These are phyloP conservation scores for Rachycentron canadum DNA, from an alignment of 2,797 vertebrate genomes.

Conservation along the genomic window DNA sequence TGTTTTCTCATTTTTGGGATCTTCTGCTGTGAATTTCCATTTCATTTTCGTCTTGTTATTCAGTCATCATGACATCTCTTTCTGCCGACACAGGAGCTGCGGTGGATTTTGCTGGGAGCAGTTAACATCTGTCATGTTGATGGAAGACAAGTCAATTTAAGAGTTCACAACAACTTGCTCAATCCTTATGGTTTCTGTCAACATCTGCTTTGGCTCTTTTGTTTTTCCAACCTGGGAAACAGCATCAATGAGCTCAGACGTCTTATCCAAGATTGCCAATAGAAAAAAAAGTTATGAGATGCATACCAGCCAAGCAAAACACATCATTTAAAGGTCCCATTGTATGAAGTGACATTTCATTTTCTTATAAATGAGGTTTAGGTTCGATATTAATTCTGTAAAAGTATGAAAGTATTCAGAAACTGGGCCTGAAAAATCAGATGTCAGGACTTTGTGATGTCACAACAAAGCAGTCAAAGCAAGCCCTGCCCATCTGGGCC, in stretches of 20 bases:
- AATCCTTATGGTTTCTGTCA: neutral
- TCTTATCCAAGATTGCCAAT: neutral
- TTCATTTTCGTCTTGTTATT: constrained; percentile 8
- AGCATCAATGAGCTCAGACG: neutral
- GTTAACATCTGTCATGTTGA: neutral
- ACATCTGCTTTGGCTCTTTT: neutral
- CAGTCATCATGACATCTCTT: neutral
- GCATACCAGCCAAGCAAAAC: neutral
- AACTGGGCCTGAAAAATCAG: no score
- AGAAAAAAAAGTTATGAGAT: neutral
- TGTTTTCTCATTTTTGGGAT: neutral
- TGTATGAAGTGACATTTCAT: no score
- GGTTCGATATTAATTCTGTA: no score
- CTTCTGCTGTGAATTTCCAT: neutral
- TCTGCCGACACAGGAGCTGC: neutral
- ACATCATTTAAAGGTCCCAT: neutral
- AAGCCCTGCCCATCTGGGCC: no score
- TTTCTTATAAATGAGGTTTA: no score
- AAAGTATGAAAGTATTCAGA: no score
- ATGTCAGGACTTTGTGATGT: no score
- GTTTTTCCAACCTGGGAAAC: neutral
- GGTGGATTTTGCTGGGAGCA: neutral
- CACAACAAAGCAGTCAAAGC: no score
- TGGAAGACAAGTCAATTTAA: neutral
- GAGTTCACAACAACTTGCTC: neutral